Conservation (phyloP, 2,113 vertebrate species). For the Cynoglossus semilaevis region DNA sequence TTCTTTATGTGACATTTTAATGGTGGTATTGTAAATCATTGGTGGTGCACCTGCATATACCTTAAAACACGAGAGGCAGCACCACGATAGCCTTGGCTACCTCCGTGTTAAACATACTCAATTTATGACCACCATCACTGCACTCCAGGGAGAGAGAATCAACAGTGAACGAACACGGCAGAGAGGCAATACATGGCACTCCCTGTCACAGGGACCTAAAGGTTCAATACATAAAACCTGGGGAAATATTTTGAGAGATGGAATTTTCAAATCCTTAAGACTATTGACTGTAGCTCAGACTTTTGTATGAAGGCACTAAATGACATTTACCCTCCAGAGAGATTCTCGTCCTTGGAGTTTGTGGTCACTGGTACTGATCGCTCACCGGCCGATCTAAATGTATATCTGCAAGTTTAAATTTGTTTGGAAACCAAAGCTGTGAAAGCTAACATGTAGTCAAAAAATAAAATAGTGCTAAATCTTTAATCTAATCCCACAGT, state of each 20-base stretch:
- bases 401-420: constrained; percentile 29
- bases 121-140: constrained; percentile 47
- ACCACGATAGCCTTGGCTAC: constrained; percentile 17
- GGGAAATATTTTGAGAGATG: constrained; percentile 18
- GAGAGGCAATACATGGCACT: constrained; percentile 65
- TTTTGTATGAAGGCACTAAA: constrained; percentile 56
- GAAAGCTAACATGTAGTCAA: no score
- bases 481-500: no score
- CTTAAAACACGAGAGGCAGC: constrained; percentile 44
- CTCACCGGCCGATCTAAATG: constrained; percentile 38
- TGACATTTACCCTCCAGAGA: constrained; percentile 7
- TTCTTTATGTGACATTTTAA: constrained; percentile 34
- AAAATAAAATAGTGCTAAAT: no score
- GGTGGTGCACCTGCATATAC: constrained; percentile 29
- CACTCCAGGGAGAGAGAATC: constrained; percentile 59
- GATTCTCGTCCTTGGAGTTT: constrained; percentile 50
- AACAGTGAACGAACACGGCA: constrained; percentile 73
- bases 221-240: constrained; percentile 13
- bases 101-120: constrained; percentile 26
- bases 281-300: constrained; percentile 23
- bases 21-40: constrained; percentile 50
- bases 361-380: constrained; percentile 54
- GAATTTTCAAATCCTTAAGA: constrained; percentile 21
- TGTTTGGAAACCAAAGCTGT: no score
- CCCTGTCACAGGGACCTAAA: constrained; percentile 5